Evolutionary conservation across 2,113 vertebrate species (phyloP).

Genomic region (Paradoxurus hermaphroditus): DNA sequence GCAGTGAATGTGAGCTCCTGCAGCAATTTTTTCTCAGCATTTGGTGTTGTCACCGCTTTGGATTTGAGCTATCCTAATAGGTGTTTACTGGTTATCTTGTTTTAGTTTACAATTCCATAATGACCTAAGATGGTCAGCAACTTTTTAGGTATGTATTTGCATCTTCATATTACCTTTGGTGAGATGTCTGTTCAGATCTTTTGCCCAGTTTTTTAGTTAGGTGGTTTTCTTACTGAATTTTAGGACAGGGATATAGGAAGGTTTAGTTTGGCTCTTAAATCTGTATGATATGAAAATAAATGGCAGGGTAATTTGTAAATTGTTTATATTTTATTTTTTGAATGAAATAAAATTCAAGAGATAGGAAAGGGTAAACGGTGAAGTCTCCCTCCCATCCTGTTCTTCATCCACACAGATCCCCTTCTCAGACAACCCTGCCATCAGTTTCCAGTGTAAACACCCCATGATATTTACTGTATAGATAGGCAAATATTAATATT

Average conservation of each 20-base stretch:
- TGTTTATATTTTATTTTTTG: neutral
- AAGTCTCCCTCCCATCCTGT: neutral
- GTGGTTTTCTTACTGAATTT: neutral
- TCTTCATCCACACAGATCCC: neutral
- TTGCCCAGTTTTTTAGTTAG: neutral
- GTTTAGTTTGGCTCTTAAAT: neutral
- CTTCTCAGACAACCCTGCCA: neutral
- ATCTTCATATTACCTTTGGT: neutral
- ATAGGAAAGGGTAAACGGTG: neutral
- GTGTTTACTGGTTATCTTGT: neutral
- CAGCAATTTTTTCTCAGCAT: neutral
- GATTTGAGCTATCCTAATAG: neutral
- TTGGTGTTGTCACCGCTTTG: neutral
- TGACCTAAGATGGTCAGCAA: neutral
- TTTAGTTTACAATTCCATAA: neutral
- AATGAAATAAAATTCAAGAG: conserved; percentile 5
- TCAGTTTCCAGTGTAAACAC: neutral
- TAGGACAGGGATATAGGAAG: neutral
- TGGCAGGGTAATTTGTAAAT: neutral
- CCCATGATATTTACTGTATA: neutral
- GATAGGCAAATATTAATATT: neutral
- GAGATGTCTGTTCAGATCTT: neutral
- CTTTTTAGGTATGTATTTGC: neutral
- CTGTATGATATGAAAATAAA: conserved; percentile 12
- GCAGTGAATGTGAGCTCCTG: neutral